These are phyloP conservation scores for Alviniconcha marisindica DNA, from an alignment of 1,140 invertebrate genomes.

Conservation along the genomic window DNA sequence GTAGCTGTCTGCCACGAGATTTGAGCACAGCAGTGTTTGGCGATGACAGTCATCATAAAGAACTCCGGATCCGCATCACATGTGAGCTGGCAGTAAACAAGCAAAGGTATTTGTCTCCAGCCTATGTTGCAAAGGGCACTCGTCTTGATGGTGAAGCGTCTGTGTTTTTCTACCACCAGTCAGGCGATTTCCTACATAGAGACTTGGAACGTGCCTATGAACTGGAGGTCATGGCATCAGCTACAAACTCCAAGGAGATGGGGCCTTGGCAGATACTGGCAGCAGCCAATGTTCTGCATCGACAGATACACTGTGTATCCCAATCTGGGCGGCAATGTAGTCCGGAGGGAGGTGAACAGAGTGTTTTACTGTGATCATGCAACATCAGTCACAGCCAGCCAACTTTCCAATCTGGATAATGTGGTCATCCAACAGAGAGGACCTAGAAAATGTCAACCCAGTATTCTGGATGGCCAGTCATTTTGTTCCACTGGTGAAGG, in stretches of 20 bases:
- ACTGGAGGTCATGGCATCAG: not conserved
- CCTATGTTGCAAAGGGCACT: not conserved
- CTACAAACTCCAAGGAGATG: not conserved
- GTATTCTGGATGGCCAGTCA: not conserved
- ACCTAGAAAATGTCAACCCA: not conserved
- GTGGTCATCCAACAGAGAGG: not conserved
- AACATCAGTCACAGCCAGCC: not conserved
- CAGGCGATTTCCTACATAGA: not conserved
- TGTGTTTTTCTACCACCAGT: not conserved
- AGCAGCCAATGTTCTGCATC: not conserved
- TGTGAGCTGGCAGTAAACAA: conserved; percentile 2
- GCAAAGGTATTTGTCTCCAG: not conserved
- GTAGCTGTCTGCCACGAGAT: not conserved
- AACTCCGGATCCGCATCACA: not conserved
- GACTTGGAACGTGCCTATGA: not conserved
- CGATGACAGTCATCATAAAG: not conserved
- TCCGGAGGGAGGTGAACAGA: not conserved
- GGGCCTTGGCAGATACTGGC: not conserved
- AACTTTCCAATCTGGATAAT: not conserved
- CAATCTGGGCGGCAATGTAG: not conserved
- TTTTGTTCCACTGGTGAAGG: not conserved
- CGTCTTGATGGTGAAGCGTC: not conserved
- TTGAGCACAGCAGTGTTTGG: not conserved
- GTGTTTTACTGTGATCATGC: not conserved
- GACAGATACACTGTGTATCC: not conserved